Evolutionary conservation across 2,888 invertebrate genomes (phyloP).

Genomic region (Leptopterna dolabrata): DNA sequence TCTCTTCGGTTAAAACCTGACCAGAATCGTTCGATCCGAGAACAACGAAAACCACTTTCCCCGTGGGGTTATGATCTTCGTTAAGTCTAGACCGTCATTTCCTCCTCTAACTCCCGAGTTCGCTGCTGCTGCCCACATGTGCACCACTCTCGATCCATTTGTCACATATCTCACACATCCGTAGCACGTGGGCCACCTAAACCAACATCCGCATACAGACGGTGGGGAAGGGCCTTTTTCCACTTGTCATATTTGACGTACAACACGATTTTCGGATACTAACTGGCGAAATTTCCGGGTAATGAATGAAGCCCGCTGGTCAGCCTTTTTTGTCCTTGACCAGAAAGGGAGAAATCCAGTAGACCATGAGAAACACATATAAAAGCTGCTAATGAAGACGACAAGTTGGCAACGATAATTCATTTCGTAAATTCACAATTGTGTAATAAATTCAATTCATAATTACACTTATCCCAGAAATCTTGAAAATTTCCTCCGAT

Average conservation of each 20-base stretch:
- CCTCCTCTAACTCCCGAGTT: background rate
- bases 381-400: too few species aligned
- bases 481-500: too few species aligned
- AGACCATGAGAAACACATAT: too few species aligned
- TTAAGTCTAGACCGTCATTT: background rate
- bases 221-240: background rate
- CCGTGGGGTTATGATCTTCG: background rate
- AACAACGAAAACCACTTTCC: background rate
- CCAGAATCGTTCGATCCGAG: background rate
- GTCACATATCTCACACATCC: conserved; percentile 44
- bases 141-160: conserved; percentile 42
- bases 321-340: background rate
- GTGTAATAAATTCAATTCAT: too few species aligned
- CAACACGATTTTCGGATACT: background rate
- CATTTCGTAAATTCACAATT: too few species aligned
- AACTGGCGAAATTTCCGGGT: background rate
- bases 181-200: conserved; percentile 39
- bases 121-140: conserved; percentile 17
- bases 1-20: background rate
- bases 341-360: background rate
- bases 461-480: too few species aligned
- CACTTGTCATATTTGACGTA: conserved; percentile 32
- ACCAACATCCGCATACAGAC: conserved; percentile 27
- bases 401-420: too few species aligned
- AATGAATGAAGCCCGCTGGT: background rate